These are phyloP conservation scores for Epinotia ramella DNA, from an alignment of 2,888 invertebrate genomes.

Conservation along the genomic window DNA sequence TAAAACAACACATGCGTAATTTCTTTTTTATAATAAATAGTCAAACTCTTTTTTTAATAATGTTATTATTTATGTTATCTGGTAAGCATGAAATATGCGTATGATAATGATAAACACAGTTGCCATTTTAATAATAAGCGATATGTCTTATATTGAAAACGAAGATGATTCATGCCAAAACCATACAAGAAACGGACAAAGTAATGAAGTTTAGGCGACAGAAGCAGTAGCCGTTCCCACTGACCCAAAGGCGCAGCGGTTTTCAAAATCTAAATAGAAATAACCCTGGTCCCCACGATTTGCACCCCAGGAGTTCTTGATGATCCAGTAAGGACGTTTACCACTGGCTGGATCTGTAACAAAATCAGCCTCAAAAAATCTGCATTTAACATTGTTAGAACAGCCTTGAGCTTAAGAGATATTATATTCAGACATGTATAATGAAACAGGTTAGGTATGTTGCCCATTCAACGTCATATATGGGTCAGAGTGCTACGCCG, in stretches of 20 bases:
- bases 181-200: not conserved
- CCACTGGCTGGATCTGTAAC: not conserved
- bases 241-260: not conserved
- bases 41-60: too few relatives aligned
- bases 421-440: not conserved
- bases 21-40: too few relatives aligned
- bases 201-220: not conserved
- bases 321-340: not conserved
- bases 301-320: constrained; percentile 2
- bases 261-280: not conserved
- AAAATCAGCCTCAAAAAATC: not conserved
- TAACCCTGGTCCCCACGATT: not conserved
- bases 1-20: too few relatives aligned
- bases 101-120: too few relatives aligned
- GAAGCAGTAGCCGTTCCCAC: not conserved
- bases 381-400: not conserved
- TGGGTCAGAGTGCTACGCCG: too few relatives aligned
- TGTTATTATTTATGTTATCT: too few relatives aligned
- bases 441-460: too few relatives aligned
- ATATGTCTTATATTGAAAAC: not conserved
- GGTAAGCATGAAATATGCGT: too few relatives aligned
- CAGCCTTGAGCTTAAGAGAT: not conserved
- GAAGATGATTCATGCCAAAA: not conserved
- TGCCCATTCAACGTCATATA: too few relatives aligned
- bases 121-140: too few relatives aligned